phyloP scores from a whole-genome alignment of 2,113 vertebrate species.

The Etia nguti region DNA sequence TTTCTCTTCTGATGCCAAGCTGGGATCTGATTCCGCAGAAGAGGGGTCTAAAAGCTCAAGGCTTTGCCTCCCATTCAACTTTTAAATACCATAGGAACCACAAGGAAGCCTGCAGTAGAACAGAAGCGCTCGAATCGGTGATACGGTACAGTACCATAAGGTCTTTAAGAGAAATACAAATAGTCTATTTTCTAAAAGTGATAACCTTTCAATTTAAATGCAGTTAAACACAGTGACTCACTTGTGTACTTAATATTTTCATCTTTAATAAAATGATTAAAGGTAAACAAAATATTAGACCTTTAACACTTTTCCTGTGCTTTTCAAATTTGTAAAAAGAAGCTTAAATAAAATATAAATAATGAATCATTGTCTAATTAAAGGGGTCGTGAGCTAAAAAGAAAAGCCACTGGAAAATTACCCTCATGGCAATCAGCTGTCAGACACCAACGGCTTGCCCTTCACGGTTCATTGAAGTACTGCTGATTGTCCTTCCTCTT shows the following conservation, averaged over 20 bases:
- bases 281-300: not conserved
- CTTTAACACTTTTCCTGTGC: not conserved
- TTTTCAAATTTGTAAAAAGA: not conserved
- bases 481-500: not conserved
- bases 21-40: not conserved
- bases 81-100: not conserved
- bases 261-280: not conserved
- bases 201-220: not conserved
- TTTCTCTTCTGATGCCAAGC: not conserved
- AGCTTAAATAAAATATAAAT: not conserved
- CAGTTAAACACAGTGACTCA: not conserved
- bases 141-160: not conserved
- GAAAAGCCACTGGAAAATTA: not conserved
- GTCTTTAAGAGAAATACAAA: not conserved
- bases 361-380: not conserved
- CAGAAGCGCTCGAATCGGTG: not conserved
- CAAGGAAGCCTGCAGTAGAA: not conserved
- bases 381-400: not conserved
- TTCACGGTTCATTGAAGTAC: slow-evolving; percentile 9
- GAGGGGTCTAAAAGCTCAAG: not conserved
- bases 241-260: not conserved
- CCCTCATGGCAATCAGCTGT: slow-evolving; percentile 15
- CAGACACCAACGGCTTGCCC: slow-evolving; percentile 1
- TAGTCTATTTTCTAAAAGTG: not conserved
- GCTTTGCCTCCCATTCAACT: not conserved